Base-by-base conservation (phyloP, 1,140 invertebrate genomes). In the Laodelphax striatellus region DNA sequence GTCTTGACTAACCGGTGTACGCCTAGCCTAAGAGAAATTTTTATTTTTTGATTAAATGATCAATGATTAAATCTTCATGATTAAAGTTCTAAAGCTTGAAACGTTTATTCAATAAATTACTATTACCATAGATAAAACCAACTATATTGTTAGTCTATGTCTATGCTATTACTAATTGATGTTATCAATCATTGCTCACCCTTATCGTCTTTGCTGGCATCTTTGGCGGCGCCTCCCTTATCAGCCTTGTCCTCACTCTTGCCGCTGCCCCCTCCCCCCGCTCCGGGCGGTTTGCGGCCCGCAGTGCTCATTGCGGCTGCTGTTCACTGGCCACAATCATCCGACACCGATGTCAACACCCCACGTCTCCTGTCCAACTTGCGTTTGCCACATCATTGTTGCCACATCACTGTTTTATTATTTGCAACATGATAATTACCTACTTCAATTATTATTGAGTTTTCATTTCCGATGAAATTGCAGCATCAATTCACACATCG, bases 281-380 rank as follows among this genome's bases (percentile, higher is more conserved):
- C 52, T 19, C 5, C 52, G 52, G 28, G 50, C 54, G 54, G 54
- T 60, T 55, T 60, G 24, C 42, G 54, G n/a, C 59, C 59, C 17
- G 52, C 34, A 28, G 59, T 52, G 21, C 54, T 31, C 59, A 60
- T 60, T 24, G 50, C 54, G 52, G 34, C 34, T 3, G 4, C 41
- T 42, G 53, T 41, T n/a, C 57, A 50, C 44, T 52, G 41, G 41
- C n/a, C 58, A 50, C 11, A 59, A 42, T 38, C 52, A 24, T 14
- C 42, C 52, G 22, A 42, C 52, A 14, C 52, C 52, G 16, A 60
- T 59, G 17, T 50, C 28, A 9, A 21, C 16, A 17, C 52, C 13
- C 22, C n/a, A 16, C 19, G n/a, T 16, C 16, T 16, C 52, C 19
- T 24, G 2, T 5, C 21, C 4, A 2, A 16, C 14, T 52, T 13